Evolutionary conservation across 2,113 vertebrate species (phyloP), one percentile per base, ranked within the genome.

Genomic region (Leptobrachium ailaonicum): DNA sequence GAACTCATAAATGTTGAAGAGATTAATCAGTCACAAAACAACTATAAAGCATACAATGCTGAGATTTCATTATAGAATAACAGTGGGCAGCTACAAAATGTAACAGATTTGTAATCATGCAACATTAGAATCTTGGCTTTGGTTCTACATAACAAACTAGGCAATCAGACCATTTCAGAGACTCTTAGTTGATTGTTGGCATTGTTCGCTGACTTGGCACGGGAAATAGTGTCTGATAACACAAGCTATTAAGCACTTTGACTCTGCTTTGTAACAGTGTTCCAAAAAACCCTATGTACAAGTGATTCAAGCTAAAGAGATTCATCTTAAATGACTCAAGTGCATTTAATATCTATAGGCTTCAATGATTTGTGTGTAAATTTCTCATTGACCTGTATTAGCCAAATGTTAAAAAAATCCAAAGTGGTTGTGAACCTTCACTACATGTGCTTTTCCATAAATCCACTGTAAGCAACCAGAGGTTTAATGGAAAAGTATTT

Each of bases 211-310:
- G 77, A 83, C 83, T 88, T 91, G 89, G 89, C 87, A 86, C 86
- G 86, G 50, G 77, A 66, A 42, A 70, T 79, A 58, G 85, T 84
- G 8, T 50, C 4, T 50, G 47, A 50, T 87, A 86, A 88, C 87
- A 85, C 87, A 86, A 87, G 89, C 90, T 84, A 85, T 80, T 81
- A 79, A 86, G 86, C 84, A 76, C 83, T 13, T 2, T 85, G 83
- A 82, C 85, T 81, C 83, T 87, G 86, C 92, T 90, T 87, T 87
- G 88, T 85, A 89, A 90, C 11, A 88, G 90, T 86, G 87, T 89
- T 87, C 83, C 44, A 81, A 81, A 87, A 82, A 3, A 64, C 4
- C n/a, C 2, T 7, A 4, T 64, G 62, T 32, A 12, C 62, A 32
- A 20, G n/a, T 20, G 3, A 6, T 2, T 2, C 13, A 40, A 64